A percentile compares a stretch with the other conserved stretches of the same genome.
Conservation (phyloP, 2,113 vertebrate genomes). For the Garra rufa region DNA sequence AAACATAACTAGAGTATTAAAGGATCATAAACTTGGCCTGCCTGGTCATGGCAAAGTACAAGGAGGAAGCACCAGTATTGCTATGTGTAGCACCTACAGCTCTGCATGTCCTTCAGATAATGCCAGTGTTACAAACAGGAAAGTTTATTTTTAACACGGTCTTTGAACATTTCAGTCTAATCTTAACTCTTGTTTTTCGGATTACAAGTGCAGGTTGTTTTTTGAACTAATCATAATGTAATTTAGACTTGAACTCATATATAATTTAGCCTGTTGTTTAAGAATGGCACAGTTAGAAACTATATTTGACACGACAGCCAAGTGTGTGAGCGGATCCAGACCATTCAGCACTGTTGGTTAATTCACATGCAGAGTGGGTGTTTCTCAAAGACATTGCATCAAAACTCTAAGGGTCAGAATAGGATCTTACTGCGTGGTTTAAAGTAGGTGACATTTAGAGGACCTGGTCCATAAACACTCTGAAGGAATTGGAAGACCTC, state of each 20-base stretch:
- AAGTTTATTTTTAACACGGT: not conserved
- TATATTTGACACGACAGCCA: slow-evolving; percentile 1
- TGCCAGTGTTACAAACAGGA: not conserved
- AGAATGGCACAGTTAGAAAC: not conserved
- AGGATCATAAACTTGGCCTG: no score
- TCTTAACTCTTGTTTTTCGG: no score
- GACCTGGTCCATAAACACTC: not conserved
- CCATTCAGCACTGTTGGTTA: not conserved
- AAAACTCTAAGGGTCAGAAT: not conserved
- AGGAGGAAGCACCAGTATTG: not conserved
- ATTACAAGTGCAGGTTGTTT: not conserved
- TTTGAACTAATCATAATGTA: not conserved
- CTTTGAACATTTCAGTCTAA: not conserved
- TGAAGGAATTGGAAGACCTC: not conserved
- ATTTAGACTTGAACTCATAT: no score
- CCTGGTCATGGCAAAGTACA: no score
- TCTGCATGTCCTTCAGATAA: not conserved
- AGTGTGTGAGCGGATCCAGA: not conserved
- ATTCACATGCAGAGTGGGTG: not conserved
- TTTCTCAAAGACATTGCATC: not conserved
- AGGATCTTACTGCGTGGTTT: not conserved
- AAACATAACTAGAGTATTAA: no score
- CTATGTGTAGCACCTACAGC: not conserved
- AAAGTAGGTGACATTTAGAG: not conserved
- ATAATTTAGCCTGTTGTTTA: no score